Evolutionary conservation across 2,888 invertebrate species (phyloP), one percentile per base, ranked within the genome.

Genomic region (Parnassius mnemosyne): DNA sequence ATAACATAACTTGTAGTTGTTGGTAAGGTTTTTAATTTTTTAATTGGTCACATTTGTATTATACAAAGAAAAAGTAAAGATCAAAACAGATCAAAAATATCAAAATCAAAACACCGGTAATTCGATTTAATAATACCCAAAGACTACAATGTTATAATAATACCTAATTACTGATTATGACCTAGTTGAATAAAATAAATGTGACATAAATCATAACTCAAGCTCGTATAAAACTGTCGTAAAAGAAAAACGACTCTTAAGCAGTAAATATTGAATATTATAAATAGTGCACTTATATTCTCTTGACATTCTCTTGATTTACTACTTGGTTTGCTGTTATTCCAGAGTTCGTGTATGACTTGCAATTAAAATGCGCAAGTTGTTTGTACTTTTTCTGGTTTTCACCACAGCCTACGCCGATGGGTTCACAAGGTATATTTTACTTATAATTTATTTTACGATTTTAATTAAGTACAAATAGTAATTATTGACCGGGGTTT

Each of bases 341-440:
- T 65, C 12, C 68, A 70, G 69, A 67, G 57, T 61, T 63, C 62
- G 61, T 62, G 56, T 63, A 69, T 71, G 72, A 72, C 69, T 83
- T 80, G 80, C 79, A 77, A 49, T 65, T 69, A 72, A 80, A 68
- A 87, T 87, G 87, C 76, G 74, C 56, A 78, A 73, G 68, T 68
- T 79, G 51, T 68, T 81, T 58, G 44, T 84, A 57, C 62, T 84
- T 34, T 68, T 87, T 54, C 67, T 85, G 73, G 82, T 82, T 53
- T 63, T 85, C 60, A 72, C 74, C 68, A 77, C 79, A 60, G 70
- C 78, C 63, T 80, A 78, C 69, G 79, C 74, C 62, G 76, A 80
- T 52, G 84, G 76, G 42, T 80, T 87, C 65, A 67, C 76, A 43
- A 82, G 87, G 89, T 87, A 75, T 11, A 13, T 50, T 10, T 50